Evolutionary conservation across 2,797 vertebrate genomes (phyloP).

Genomic region (Lacerta agilis): DNA sequence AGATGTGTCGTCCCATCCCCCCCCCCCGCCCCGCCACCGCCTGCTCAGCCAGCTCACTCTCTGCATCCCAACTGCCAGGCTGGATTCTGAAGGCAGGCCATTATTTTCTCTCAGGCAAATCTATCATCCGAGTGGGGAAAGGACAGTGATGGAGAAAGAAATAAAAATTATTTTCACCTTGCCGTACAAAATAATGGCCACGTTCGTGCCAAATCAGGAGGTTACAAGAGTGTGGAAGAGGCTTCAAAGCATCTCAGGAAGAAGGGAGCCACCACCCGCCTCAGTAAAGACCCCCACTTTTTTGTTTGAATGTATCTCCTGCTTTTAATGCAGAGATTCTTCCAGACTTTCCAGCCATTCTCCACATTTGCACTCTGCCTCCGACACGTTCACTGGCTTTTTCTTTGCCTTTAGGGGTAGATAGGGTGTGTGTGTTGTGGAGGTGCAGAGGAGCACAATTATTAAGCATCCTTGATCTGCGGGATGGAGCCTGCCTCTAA

Average conservation of each 20-base stretch:
- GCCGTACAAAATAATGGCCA: constrained; percentile 81
- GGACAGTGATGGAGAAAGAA: constrained; percentile 75
- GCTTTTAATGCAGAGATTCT: constrained; percentile 44
- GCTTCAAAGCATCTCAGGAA: constrained; percentile 73
- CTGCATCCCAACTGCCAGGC: constrained; percentile 83
- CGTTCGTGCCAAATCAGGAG: constrained; percentile 43
- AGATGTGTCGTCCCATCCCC: constrained; percentile 71
- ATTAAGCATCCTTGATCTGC: constrained; percentile 40
- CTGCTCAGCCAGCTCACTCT: constrained; percentile 80
- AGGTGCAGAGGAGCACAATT: constrained; percentile 19
- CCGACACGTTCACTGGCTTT: constrained; percentile 32
- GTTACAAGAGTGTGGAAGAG: constrained; percentile 75
- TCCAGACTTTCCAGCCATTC: constrained; percentile 54
- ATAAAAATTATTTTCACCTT: constrained; percentile 85
- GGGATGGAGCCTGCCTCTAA: constrained; percentile 46
- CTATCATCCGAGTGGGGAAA: constrained; percentile 76
- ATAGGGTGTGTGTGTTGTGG: neutral
- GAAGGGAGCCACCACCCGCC: constrained; percentile 20
- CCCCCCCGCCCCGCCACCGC: constrained; percentile 71
- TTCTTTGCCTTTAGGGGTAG: constrained; percentile 53
- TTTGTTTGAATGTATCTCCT: constrained; percentile 59
- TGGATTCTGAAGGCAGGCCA: constrained; percentile 81
- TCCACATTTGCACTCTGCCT: constrained; percentile 41
- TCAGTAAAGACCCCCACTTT: constrained; percentile 48
- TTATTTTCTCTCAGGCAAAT: constrained; percentile 85